Evolutionary conservation across 2,888 invertebrate species (phyloP).

Genomic region (Pollenia amentaria): DNA sequence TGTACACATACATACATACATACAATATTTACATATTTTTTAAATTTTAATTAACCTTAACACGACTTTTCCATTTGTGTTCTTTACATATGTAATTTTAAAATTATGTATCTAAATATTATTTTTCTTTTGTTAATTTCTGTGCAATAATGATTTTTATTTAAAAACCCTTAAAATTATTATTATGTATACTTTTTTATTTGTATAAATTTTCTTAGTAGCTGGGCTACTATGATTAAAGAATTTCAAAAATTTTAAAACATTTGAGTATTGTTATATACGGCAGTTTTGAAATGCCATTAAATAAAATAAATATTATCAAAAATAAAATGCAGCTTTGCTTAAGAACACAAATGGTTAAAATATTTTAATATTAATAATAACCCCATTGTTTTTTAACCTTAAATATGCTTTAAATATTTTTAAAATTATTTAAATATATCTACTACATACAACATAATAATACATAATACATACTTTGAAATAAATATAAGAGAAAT

Average conservation of each 20-base stretch:
- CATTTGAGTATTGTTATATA: slow-evolving; percentile 36
- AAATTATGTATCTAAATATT: not conserved
- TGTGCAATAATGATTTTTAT: slow-evolving; percentile 65
- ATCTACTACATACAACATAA: slow-evolving; percentile 45
- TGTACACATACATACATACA: slow-evolving; percentile 2
- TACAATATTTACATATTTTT: slow-evolving; percentile 28
- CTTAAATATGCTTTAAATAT: slow-evolving; percentile 72
- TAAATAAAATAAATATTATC: slow-evolving; percentile 5
- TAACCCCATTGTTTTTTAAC: slow-evolving; percentile 52
- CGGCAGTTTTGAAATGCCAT: slow-evolving; percentile 50
- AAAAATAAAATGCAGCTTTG: slow-evolving; percentile 27
- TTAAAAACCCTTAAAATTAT: slow-evolving; percentile 9
- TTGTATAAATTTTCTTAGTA: slow-evolving; percentile 52
- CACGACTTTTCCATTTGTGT: slow-evolving; percentile 66
- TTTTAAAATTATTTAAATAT: slow-evolving; percentile 62
- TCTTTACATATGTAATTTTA: slow-evolving; percentile 22
- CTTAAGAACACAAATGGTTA: slow-evolving; percentile 65
- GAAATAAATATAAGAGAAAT: slow-evolving; percentile 55
- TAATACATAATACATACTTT: slow-evolving; percentile 32
- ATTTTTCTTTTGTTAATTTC: slow-evolving; percentile 24
- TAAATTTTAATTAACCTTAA: slow-evolving; percentile 17
- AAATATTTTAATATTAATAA: slow-evolving; percentile 30
- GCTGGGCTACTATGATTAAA: slow-evolving; percentile 69
- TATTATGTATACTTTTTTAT: slow-evolving; percentile 14
- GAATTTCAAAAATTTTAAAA: slow-evolving; percentile 54